These are phyloP conservation scores for Allacma fusca DNA, from an alignment of 2,888 invertebrate species.

Conservation along the genomic window DNA sequence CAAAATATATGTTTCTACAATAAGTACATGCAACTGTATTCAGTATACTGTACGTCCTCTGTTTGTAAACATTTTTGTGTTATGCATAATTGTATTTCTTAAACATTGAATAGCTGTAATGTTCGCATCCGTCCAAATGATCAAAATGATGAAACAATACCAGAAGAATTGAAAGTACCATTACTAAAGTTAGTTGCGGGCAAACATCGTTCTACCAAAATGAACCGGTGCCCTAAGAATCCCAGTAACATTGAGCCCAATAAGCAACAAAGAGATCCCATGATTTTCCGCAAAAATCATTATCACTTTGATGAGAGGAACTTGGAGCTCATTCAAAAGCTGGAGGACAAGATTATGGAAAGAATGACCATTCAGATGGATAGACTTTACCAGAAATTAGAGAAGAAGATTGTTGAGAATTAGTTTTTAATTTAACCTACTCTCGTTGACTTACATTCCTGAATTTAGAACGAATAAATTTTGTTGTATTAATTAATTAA, in stretches of 20 bases:
- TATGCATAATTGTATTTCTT: no score
- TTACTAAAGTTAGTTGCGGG: slow-evolving; percentile 53
- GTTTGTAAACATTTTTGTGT: no score
- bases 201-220: slow-evolving; percentile 52
- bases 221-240: slow-evolving; percentile 47
- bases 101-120: slow-evolving; percentile 50
- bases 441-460: no score
- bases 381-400: slow-evolving; percentile 55
- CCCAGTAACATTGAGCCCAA: slow-evolving; percentile 9
- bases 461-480: no score
- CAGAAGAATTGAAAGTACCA: slow-evolving; percentile 55
- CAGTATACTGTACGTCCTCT: no score
- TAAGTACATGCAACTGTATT: no score
- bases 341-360: slow-evolving; percentile 60
- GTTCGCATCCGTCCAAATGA: slow-evolving; percentile 57
- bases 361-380: slow-evolving; percentile 60
- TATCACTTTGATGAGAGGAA: slow-evolving; percentile 39
- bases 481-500: no score
- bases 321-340: slow-evolving; percentile 47
- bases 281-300: slow-evolving; percentile 26
- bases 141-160: slow-evolving; percentile 56
- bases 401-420: slow-evolving; percentile 49
- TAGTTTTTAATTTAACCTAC: no score
- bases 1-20: slow-evolving; percentile 20
- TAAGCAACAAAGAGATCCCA: neutral